Evolutionary conservation across 2,888 invertebrate genomes (phyloP), one percentile per base, ranked within the genome.

Genomic region (Drosophila algonquin): DNA sequence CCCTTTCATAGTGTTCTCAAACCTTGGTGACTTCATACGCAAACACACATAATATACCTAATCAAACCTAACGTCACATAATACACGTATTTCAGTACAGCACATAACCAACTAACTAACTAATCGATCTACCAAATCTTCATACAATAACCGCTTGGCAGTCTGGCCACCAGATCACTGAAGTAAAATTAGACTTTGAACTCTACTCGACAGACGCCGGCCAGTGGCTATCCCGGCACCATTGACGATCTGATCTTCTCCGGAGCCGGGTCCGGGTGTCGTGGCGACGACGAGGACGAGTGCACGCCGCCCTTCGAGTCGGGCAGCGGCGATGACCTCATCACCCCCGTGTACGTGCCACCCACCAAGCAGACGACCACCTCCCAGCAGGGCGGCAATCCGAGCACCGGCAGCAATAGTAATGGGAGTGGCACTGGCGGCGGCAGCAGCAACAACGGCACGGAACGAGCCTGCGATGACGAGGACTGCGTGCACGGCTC

Each of bases 241-340:
- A 94, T 96, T 89, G 98, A 98, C 91, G 98, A 98, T 92, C 93
- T 98, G 72, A 97, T 98, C 60, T 97, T 96, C 93, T 97, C 97
- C 9, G 98, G 98, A 2, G 97, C 97, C 1, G 97, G 98, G 0
- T 97, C 97, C 3, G 98, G 97, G 0, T 98, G 98, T 89, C 95
- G 96, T 51, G 96, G 96, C 71, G 98, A 97, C 85, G 98, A 98
- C 89, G 98, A 98, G 91, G 98, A 98, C 87, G 98, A 98, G 79
- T 98, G 98, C 90, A 95, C 95, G 1, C 97, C 97, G 12, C 93
- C 96, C 40, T 96, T 96, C 44, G 97, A 97, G 81, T 94, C 95
- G 1, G 96, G 96, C 10, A 96, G 96, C 48, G 97, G 97, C 75
- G 98, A 98, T 91, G 98, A 98, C 91, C 94, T 98, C 63, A 97